Evolutionary conservation across 2,797 vertebrate species (phyloP).

Genomic region (Gymnothorax reevesii): DNA sequence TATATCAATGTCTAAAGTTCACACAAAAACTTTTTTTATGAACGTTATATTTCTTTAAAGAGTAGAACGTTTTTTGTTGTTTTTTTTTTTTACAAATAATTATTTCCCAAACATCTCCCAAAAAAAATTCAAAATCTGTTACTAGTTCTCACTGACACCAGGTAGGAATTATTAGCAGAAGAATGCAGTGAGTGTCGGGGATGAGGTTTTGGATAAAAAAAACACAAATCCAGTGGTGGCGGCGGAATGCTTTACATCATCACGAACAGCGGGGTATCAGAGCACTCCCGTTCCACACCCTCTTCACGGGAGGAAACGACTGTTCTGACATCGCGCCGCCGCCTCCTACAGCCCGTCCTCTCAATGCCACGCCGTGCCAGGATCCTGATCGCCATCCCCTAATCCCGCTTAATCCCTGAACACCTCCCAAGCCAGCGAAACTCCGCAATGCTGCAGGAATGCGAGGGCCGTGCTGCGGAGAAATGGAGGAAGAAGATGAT

Average conservation of each 20-base stretch:
- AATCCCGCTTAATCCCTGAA: constrained; percentile 44
- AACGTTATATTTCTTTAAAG: not conserved
- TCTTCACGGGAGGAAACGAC: not conserved
- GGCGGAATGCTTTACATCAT: not conserved
- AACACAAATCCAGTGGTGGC: not conserved
- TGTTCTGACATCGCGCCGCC: not conserved
- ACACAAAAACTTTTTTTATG: not conserved
- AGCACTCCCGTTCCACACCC: not conserved
- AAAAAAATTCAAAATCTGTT: not conserved
- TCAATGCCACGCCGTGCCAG: constrained; percentile 21
- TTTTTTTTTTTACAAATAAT: not conserved
- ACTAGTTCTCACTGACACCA: not conserved
- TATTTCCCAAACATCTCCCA: not conserved
- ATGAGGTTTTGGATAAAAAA: not conserved
- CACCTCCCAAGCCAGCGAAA: constrained; percentile 37
- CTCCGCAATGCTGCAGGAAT: constrained; percentile 35
- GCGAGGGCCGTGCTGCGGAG: constrained; percentile 25
- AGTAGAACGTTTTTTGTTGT: not conserved
- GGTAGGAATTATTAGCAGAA: not conserved
- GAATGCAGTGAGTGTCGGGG: not conserved
- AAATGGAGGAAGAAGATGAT: not conserved
- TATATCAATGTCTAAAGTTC: not conserved
- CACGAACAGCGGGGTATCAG: not conserved
- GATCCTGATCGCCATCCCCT: constrained; percentile 40
- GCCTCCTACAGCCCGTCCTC: not conserved